These are phyloP conservation scores for Theonella swinhoei DNA, from an alignment of 37 sponge, comb jelly and placozoan genomes.

Conservation along the genomic window DNA sequence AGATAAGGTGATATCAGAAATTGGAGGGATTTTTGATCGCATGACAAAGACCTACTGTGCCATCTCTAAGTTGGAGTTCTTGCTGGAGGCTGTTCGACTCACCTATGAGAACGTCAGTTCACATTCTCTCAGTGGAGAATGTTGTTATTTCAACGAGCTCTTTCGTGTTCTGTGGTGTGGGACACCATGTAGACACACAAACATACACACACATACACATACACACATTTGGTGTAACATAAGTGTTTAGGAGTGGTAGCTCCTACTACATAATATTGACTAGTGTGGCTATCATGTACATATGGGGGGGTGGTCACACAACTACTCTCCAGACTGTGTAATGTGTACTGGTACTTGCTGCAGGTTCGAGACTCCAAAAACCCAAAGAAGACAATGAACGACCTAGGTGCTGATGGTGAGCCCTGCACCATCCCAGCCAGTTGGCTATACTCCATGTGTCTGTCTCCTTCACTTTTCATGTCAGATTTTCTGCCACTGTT, in stretches of 20 bases:
- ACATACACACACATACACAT: too few relatives aligned
- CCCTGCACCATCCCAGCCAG: neutral
- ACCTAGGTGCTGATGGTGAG: conserved; percentile 85
- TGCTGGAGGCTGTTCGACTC: conserved; percentile 85
- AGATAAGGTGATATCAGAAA: conserved; percentile 64
- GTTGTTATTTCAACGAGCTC: neutral
- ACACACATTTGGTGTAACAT: too few relatives aligned
- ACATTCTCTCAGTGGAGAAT: neutral
- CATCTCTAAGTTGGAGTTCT: conserved; percentile 80
- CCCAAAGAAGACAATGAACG: conserved; percentile 64
- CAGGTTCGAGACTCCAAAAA: conserved; percentile 51
- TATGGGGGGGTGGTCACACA: too few relatives aligned
- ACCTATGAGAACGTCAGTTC: conserved; percentile 79
- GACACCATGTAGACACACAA: too few relatives aligned
- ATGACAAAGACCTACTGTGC: conserved; percentile 76
- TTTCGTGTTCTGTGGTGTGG: neutral
- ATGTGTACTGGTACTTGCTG: too few relatives aligned
- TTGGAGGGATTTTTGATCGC: conserved; percentile 33
- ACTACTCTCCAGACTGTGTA: too few relatives aligned
- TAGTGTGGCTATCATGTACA: too few relatives aligned
- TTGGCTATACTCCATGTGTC: neutral
- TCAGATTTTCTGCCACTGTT: conserved; percentile 94
- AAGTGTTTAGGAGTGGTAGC: too few relatives aligned
- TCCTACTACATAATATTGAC: too few relatives aligned
- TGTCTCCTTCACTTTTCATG: neutral